phyloP scores from a whole-genome alignment of 1,140 invertebrate species.

The Helicoverpa armigera region DNA sequence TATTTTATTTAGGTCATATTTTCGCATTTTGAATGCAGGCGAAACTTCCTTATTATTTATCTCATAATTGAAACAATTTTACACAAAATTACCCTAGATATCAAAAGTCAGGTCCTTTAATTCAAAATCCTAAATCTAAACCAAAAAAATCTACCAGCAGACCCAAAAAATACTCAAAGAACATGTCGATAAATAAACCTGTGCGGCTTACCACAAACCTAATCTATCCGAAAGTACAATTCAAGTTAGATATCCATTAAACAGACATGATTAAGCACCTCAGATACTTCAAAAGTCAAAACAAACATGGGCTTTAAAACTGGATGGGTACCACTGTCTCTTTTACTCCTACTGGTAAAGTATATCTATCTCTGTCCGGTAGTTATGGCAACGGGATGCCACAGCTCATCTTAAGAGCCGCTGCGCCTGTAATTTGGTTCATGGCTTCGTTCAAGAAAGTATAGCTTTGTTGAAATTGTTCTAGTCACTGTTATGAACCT shows the following conservation, averaged over 20 bases:
- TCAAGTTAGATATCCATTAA: constrained; percentile 8
- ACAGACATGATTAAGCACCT: constrained; percentile 1
- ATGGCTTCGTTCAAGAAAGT: neutral
- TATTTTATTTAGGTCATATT: no score
- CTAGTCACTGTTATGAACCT: no score
- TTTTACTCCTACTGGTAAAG: neutral
- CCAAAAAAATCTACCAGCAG: no score
- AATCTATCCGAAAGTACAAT: neutral
- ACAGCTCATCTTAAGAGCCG: neutral
- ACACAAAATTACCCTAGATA: no score
- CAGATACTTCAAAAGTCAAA: constrained; percentile 30
- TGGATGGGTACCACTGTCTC: constrained; percentile 4
- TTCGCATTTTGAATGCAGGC: no score
- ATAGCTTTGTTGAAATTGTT: no score
- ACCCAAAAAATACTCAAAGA: no score
- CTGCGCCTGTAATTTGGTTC: neutral
- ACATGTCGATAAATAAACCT: no score
- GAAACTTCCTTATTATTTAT: no score
- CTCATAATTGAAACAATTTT: no score
- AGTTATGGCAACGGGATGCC: constrained; percentile 25
- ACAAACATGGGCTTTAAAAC: constrained; percentile 8
- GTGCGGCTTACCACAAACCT: neutral
- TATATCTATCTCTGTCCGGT: constrained; percentile 29
- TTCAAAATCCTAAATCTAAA: no score
- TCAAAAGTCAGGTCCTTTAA: no score